These are phyloP conservation scores for Drosophila parvula DNA, from an alignment of 1,140 invertebrate species.

Conservation along the genomic window DNA sequence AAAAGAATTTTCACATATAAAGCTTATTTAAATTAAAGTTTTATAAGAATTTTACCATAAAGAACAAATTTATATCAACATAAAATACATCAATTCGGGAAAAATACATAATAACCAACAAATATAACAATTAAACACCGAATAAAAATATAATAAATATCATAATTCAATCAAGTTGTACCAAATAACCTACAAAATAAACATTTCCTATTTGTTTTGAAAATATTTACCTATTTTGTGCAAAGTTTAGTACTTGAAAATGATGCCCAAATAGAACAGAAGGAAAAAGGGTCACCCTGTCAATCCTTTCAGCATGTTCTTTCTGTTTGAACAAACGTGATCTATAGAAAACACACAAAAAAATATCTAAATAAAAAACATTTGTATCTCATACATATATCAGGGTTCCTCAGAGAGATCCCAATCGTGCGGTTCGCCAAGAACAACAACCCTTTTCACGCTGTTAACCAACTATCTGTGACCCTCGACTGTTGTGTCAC, in stretches of 20 bases:
- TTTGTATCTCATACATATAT: conserved; percentile 35
- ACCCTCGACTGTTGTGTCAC: conserved; percentile 41
- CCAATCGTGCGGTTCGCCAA: conserved; percentile 45
- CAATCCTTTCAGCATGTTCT: conserved; percentile 23
- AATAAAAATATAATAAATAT: background rate
- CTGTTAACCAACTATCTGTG: conserved; percentile 49
- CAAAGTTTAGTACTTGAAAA: conserved; percentile 11
- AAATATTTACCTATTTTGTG: conserved; percentile 31
- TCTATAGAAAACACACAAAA: conserved; percentile 18
- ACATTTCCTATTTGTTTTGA: background rate
- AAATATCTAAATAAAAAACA: conserved; percentile 12
- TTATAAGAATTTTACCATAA: background rate
- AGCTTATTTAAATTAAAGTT: background rate
- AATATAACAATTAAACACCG: background rate
- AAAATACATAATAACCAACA: background rate
- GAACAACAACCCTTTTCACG: conserved; percentile 70
- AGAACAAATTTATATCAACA: background rate
- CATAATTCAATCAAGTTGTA: background rate
- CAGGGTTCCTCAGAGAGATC: conserved; percentile 45
- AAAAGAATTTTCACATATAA: background rate
- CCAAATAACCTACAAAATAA: background rate
- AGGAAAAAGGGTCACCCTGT: background rate
- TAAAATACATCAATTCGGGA: background rate
- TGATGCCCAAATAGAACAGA: conserved; percentile 1
- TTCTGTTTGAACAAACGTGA: conserved; percentile 25